Conservation (phyloP, 2,797 vertebrate species). For the Xiphorhynchus erythropygius region DNA sequence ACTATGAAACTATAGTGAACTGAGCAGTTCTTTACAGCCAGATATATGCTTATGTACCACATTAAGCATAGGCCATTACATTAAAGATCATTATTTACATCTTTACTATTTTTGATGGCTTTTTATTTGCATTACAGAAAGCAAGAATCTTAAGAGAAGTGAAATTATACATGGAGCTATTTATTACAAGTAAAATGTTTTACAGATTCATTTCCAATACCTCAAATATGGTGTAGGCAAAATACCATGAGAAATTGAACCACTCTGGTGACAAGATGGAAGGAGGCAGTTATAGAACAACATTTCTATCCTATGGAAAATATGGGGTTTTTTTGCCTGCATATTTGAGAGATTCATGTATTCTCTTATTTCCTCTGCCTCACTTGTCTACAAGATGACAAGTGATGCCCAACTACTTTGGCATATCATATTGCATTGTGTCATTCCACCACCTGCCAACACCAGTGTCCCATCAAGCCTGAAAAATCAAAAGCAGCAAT, state of each 20-base stretch:
- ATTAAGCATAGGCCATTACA: background rate
- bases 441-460: constrained; percentile 41
- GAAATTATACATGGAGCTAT: background rate
- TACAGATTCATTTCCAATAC: background rate
- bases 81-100: background rate
- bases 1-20: background rate
- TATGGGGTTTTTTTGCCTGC: background rate
- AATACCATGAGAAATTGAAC: background rate
- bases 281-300: background rate
- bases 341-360: background rate
- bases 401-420: constrained; percentile 50
- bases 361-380: constrained; percentile 3
- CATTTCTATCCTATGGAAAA: background rate
- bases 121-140: background rate
- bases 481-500: constrained; percentile 42
- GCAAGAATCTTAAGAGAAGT: background rate
- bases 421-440: constrained; percentile 47
- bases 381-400: constrained; percentile 13
- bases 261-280: background rate
- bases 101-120: background rate
- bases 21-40: background rate
- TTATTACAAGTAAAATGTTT: background rate
- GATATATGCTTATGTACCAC: background rate
- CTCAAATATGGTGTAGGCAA: background rate
- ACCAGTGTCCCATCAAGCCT: constrained; percentile 46